These are phyloP conservation scores for Cylloceria caligata DNA, from an alignment of 2,888 invertebrate species.

Conservation along the genomic window DNA sequence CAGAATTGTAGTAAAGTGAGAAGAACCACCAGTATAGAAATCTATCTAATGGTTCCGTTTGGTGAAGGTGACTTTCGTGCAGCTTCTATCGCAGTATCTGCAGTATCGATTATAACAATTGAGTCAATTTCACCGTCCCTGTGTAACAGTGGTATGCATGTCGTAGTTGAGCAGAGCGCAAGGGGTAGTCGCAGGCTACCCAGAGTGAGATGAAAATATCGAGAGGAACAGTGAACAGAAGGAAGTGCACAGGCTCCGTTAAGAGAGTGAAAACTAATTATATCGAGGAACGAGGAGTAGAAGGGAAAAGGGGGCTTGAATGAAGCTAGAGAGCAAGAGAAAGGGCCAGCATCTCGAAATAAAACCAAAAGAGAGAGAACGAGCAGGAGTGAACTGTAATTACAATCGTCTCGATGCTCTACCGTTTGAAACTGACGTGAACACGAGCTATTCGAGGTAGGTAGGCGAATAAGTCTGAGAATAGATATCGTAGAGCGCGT, in stretches of 20 bases:
- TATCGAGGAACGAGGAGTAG: constrained; percentile 69
- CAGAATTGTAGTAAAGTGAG: constrained; percentile 11
- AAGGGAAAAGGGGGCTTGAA: constrained; percentile 44
- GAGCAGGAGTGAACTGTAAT: constrained; percentile 76
- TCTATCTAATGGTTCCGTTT: background rate
- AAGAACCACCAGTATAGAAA: background rate
- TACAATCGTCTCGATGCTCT: constrained; percentile 72
- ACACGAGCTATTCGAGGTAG: constrained; percentile 51
- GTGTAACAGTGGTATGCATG: background rate
- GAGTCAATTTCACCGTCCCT: constrained; percentile 24
- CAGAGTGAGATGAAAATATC: constrained; percentile 51
- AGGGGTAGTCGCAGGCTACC: background rate
- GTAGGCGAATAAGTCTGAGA: background rate
- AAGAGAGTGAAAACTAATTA: constrained; percentile 72
- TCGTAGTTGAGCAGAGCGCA: background rate
- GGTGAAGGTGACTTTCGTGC: constrained; percentile 35
- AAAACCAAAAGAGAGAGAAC: constrained; percentile 52
- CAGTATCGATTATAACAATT: constrained; percentile 30
- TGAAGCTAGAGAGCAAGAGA: constrained; percentile 46
- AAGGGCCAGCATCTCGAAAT: constrained; percentile 43
- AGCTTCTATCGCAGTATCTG: background rate
- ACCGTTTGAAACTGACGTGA: constrained; percentile 71
- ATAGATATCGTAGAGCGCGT: background rate
- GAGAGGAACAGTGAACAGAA: constrained; percentile 18
- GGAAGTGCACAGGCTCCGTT: constrained; percentile 68